Conservation (phyloP, 2,797 vertebrate genomes). For the Columba guinea region DNA sequence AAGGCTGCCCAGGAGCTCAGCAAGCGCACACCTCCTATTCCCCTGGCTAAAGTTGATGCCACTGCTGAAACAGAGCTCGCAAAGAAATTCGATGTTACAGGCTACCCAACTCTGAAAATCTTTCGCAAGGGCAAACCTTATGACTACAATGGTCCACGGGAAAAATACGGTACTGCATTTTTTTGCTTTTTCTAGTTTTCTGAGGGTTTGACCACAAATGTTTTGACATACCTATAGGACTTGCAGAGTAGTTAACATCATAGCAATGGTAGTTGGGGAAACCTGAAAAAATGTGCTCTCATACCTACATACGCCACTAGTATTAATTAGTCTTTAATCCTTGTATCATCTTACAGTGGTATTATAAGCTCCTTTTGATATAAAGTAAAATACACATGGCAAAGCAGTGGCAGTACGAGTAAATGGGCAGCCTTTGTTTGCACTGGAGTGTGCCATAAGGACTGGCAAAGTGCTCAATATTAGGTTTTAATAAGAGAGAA, state of each 20-base stretch:
- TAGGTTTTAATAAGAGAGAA: not conserved
- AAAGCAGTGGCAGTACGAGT: not conserved
- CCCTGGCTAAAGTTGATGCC: constrained; percentile 91
- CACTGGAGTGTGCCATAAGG: rapidly evolving
- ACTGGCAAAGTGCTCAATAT: not conserved
- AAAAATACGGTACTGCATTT: constrained; percentile 83
- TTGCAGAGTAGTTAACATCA: not conserved
- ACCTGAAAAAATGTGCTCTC: not conserved
- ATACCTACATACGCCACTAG: not conserved
- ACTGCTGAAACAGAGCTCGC: constrained; percentile 86
- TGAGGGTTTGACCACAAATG: not conserved
- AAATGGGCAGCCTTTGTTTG: not conserved
- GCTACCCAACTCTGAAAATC: constrained; percentile 95
- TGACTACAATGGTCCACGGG: constrained; percentile 94
- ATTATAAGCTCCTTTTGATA: not conserved
- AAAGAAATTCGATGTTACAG: constrained; percentile 85
- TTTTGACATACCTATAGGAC: not conserved
- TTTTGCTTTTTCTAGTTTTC: not conserved
- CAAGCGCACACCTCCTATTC: constrained; percentile 85
- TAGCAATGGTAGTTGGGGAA: not conserved
- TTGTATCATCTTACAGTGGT: not conserved
- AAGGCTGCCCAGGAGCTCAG: constrained; percentile 92
- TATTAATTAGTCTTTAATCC: not conserved
- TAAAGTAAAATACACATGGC: not conserved
- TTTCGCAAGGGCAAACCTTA: constrained; percentile 94